A percentile compares a stretch with the other conserved stretches of the same genome.
Evolutionary conservation across 2,888 invertebrate genomes (phyloP).

Genomic region (Tortrix viridana): DNA sequence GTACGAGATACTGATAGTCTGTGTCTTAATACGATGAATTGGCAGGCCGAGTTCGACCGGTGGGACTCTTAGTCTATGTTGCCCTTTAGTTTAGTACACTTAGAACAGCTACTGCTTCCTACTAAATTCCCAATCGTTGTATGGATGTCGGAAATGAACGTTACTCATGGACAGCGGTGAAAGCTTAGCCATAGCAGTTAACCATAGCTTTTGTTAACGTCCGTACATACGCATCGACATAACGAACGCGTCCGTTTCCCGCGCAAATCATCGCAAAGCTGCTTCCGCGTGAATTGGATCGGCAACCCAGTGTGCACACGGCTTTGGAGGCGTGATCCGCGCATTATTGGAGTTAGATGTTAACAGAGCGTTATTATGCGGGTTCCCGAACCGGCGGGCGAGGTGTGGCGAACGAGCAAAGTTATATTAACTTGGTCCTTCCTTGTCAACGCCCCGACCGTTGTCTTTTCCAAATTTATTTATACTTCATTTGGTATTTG

Average conservation of each 20-base stretch:
- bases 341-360: constrained; percentile 64
- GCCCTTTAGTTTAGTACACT: too few species aligned
- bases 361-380: constrained; percentile 39
- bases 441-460: constrained; percentile 56
- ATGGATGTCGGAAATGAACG: too few species aligned
- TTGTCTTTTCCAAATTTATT: constrained; percentile 54
- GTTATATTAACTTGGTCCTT: constrained; percentile 76
- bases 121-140: too few species aligned
- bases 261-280: constrained; percentile 34
- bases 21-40: too few species aligned
- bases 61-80: too few species aligned
- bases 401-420: constrained; percentile 76
- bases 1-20: too few species aligned
- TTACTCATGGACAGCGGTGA: too few species aligned
- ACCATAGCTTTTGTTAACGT: neutral
- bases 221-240: constrained; percentile 11
- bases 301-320: constrained; percentile 27
- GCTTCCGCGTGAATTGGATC: constrained; percentile 32
- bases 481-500: too few species aligned
- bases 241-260: constrained; percentile 24
- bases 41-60: too few species aligned
- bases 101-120: too few species aligned
- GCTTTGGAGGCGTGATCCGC: constrained; percentile 61
- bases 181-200: too few species aligned
- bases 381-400: constrained; percentile 63